phyloP scores from a whole-genome alignment of 2,888 invertebrate genomes.

The Epinotia nisella region DNA sequence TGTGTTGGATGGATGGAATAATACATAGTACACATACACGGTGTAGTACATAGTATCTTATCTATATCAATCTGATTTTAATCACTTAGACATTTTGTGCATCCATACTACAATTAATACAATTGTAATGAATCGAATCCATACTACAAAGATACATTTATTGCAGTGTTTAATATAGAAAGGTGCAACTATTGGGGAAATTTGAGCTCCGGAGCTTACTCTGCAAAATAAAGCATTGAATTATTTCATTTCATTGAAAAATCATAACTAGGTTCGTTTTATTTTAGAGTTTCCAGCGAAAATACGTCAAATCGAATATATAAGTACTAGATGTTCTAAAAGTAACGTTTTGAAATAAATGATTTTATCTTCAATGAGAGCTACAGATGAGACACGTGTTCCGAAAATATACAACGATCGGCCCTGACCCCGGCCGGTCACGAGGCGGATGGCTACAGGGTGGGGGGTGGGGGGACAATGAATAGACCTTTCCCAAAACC shows the following conservation, averaged over 20 bases:
- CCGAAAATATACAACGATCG: conserved; percentile 66
- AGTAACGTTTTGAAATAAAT: neutral
- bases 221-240: too few relatives aligned
- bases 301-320: neutral
- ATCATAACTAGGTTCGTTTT: neutral
- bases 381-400: conserved; percentile 60
- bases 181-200: neutral
- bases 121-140: too few relatives aligned
- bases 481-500: conserved; percentile 57
- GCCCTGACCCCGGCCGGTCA: conserved; percentile 81
- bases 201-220: neutral
- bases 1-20: neutral
- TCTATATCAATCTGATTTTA: neutral
- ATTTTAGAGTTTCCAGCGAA: neutral
- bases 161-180: too few relatives aligned
- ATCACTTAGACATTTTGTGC: neutral
- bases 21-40: neutral
- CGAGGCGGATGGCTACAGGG: conserved; percentile 49
- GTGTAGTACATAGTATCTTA: neutral
- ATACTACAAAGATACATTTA: too few relatives aligned
- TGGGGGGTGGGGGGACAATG: conserved; percentile 48
- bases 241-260: too few relatives aligned
- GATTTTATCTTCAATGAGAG: conserved; percentile 32
- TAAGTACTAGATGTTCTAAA: neutral
- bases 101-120: neutral